Percentiles rank a stretch among this genome's conserved stretches.
Conservation (phyloP, 2,797 vertebrate genomes). For the Lepidocolaptes lacrymiger region DNA sequence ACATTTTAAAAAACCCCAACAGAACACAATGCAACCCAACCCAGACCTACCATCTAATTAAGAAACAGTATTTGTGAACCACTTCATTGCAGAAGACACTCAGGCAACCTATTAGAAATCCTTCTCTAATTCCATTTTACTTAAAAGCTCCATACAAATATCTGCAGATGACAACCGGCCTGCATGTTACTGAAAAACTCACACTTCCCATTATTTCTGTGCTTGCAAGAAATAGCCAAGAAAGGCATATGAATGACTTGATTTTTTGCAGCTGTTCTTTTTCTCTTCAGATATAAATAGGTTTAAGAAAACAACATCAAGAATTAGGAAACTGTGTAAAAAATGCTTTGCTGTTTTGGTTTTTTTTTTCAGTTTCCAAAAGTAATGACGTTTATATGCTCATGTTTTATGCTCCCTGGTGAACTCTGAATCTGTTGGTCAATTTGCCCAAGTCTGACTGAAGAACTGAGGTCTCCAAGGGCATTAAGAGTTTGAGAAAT, state of each 20-base stretch:
- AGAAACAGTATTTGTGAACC: not conserved
- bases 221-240: not conserved
- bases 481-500: not conserved
- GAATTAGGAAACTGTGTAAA: conserved; percentile 35
- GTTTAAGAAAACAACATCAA: conserved; percentile 36
- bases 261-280: conserved; percentile 60
- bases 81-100: not conserved
- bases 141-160: conserved; percentile 4
- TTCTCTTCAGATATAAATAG: conserved; percentile 51
- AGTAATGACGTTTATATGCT: conserved; percentile 51
- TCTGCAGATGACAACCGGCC: not conserved
- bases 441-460: not conserved
- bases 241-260: conserved; percentile 32
- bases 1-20: not conserved
- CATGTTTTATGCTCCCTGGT: not conserved
- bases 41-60: not conserved
- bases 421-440: conserved; percentile 51
- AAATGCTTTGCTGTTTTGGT: not conserved
- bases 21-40: not conserved
- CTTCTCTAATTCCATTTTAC: not conserved
- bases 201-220: conserved; percentile 12
- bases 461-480: conserved; percentile 1
- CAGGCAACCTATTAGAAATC: not conserved
- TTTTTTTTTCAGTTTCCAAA: not conserved
- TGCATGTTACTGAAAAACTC: not conserved